Evolutionary conservation across 1,140 invertebrate genomes (phyloP).

Genomic region (Zaprionus capensis): DNA sequence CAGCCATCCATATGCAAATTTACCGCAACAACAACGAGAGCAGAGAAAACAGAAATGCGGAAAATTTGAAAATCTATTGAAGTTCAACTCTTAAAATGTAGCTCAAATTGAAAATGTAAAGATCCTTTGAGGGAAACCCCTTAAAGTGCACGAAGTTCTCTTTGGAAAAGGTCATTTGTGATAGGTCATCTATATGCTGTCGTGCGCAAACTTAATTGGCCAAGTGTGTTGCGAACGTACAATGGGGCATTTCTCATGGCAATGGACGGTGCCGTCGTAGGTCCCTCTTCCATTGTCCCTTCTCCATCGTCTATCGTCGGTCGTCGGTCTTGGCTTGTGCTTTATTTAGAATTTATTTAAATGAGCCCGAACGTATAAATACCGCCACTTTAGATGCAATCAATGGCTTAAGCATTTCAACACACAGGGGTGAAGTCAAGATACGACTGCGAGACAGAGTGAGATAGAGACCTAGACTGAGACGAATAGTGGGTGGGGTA

Average conservation of each 20-base stretch:
- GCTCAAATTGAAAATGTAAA: not conserved
- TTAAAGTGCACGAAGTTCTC: constrained; percentile 7
- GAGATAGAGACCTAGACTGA: not conserved
- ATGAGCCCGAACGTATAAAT: constrained; percentile 78
- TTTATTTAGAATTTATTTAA: constrained; percentile 83
- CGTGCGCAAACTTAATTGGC: constrained; percentile 59
- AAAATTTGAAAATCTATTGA: not conserved
- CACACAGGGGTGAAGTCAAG: constrained; percentile 60
- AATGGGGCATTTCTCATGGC: constrained; percentile 11
- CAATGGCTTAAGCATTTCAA: constrained; percentile 81
- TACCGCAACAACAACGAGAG: not conserved
- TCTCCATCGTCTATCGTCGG: not conserved
- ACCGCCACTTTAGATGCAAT: constrained; percentile 80
- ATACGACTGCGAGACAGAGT: constrained; percentile 33
- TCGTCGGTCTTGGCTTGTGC: constrained; percentile 41
- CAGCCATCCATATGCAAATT: not conserved
- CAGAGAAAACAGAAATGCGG: not conserved
- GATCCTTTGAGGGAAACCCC: not conserved
- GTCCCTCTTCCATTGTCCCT: not conserved
- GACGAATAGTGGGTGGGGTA: not conserved
- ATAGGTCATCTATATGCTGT: constrained; percentile 48
- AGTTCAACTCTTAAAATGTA: not conserved
- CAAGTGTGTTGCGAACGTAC: constrained; percentile 40
- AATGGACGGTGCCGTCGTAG: constrained; percentile 15
- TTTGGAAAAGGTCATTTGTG: constrained; percentile 40